Evolutionary conservation across 2,797 vertebrate genomes (phyloP).

Genomic region (Schizopygopsis malacanthus): DNA sequence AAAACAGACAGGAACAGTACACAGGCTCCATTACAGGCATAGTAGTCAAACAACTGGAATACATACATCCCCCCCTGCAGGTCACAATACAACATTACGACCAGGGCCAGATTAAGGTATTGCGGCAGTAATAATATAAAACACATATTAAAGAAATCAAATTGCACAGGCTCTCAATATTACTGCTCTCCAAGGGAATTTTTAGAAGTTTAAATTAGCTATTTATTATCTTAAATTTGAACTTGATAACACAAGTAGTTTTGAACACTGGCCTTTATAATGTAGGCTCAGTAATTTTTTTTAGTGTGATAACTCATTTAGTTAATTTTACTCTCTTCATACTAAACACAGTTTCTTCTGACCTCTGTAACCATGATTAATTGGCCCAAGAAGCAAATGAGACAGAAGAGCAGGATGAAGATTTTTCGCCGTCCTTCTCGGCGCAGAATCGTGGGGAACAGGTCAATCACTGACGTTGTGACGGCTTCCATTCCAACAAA

Average conservation of each 20-base stretch:
- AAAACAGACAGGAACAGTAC: slow-evolving; percentile 87
- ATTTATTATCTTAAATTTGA: not conserved
- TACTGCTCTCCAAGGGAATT: no score
- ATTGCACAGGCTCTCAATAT: not conserved
- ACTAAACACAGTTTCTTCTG: not conserved
- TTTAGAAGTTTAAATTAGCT: not conserved
- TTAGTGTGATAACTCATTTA: not conserved
- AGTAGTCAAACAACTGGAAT: slow-evolving; percentile 94
- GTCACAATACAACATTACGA: slow-evolving; percentile 5
- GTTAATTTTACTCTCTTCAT: not conserved
- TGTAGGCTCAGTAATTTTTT: not conserved
- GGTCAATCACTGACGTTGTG: slow-evolving; percentile 73
- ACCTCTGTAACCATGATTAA: slow-evolving; percentile 79
- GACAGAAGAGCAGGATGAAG: slow-evolving; percentile 74
- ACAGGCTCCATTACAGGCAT: slow-evolving; percentile 88
- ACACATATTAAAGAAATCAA: not conserved
- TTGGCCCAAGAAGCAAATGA: slow-evolving; percentile 72
- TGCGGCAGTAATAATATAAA: not conserved
- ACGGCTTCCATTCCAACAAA: slow-evolving; percentile 76
- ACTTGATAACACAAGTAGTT: no score
- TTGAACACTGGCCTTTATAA: no score
- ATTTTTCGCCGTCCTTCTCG: slow-evolving; percentile 67
- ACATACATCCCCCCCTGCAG: slow-evolving; percentile 93
- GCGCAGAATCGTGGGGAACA: slow-evolving; percentile 73
- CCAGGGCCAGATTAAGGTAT: not conserved